Evolutionary conservation across 2,888 invertebrate species (phyloP).

Genomic region (Phaonia tiefii): DNA sequence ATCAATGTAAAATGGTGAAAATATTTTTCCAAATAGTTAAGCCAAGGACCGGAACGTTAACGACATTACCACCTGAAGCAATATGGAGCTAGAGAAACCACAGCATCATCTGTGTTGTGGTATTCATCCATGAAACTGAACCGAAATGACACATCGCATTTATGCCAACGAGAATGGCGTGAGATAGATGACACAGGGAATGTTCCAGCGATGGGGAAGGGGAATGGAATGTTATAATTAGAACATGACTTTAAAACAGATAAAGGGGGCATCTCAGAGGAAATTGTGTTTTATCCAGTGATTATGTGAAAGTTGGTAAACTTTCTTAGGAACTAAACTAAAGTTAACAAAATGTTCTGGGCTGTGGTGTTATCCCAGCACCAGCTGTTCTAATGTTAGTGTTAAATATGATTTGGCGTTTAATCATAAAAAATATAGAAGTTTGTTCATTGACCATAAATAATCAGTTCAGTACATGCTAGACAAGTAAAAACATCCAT

Average conservation of each 20-base stretch:
- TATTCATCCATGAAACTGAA: background rate
- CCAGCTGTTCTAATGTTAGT: too few species aligned
- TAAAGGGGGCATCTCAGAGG: too few species aligned
- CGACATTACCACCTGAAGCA: background rate
- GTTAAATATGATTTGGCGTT: background rate
- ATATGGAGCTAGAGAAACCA: constrained; percentile 8
- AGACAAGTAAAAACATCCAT: too few species aligned
- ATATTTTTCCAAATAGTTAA: background rate
- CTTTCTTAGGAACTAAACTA: too few species aligned
- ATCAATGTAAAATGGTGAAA: constrained; percentile 25
- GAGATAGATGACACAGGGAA: too few species aligned
- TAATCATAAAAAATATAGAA: background rate
- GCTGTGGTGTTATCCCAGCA: background rate
- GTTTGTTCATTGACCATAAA: background rate
- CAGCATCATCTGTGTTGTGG: background rate
- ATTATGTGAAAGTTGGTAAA: too few species aligned
- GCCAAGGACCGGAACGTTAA: constrained; percentile 1
- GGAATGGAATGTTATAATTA: constrained; percentile 23
- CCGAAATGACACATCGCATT: too few species aligned
- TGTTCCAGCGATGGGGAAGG: background rate
- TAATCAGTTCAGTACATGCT: background rate
- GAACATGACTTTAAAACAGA: constrained; percentile 23
- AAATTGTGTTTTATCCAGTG: too few species aligned
- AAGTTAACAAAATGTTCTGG: too few species aligned
- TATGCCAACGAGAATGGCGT: too few species aligned